Evolutionary conservation across 2,888 invertebrate genomes (phyloP).

Genomic region (Patella ulyssiponensis): DNA sequence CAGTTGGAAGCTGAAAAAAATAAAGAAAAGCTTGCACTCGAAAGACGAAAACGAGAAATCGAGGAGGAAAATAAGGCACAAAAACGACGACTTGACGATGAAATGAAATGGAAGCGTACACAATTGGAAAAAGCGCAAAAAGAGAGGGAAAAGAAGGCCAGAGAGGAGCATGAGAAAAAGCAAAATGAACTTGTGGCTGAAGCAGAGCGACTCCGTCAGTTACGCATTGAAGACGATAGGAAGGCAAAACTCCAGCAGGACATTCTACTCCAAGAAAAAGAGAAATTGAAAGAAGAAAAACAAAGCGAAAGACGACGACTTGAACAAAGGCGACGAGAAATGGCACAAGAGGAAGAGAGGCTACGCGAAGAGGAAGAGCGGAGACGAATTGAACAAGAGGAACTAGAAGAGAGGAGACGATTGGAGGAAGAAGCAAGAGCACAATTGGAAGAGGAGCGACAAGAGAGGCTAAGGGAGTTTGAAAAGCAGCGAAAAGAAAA

Average conservation of each 20-base stretch:
- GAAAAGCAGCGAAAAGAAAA: too few species aligned
- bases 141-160: neutral
- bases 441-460: neutral
- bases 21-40: slow-evolving; percentile 11
- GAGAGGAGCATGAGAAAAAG: neutral
- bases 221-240: too few species aligned
- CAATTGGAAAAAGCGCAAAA: neutral
- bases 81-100: slow-evolving; percentile 16
- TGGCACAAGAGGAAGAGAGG: slow-evolving; percentile 12
- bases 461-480: neutral
- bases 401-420: neutral
- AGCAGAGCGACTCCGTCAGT: too few species aligned
- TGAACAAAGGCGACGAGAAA: neutral
- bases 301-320: neutral
- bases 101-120: slow-evolving; percentile 12
- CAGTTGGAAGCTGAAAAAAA: slow-evolving; percentile 10
- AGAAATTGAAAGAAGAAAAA: neutral
- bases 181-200: too few species aligned
- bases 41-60: slow-evolving; percentile 9
- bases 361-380: neutral
- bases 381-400: slow-evolving; percentile 4
- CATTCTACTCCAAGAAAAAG: neutral
- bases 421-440: neutral
- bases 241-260: too few species aligned
- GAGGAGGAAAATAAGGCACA: slow-evolving; percentile 20